These are phyloP conservation scores for Suricata suricatta DNA, from an alignment of 2,113 vertebrate genomes.

Conservation along the genomic window DNA sequence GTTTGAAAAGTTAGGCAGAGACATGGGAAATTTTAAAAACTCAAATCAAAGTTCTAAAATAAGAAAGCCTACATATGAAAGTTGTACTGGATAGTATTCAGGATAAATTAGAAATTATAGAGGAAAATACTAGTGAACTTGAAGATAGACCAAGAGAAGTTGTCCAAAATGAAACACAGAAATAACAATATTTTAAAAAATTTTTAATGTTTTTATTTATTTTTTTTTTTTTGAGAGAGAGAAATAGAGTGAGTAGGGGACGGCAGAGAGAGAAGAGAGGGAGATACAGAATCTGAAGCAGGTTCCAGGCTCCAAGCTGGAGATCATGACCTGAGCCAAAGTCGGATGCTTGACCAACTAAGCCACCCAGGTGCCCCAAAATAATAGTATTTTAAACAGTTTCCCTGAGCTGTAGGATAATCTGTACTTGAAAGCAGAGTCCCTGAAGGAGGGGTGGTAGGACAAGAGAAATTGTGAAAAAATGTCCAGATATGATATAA, in stretches of 20 bases:
- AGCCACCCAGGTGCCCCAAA: no score
- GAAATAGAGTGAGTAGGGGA: no score
- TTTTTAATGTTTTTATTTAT: no score
- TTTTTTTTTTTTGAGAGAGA: no score
- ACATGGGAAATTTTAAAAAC: not conserved
- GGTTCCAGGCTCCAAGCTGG: no score
- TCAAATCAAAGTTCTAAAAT: not conserved
- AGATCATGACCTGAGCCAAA: no score
- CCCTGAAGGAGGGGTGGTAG: not conserved
- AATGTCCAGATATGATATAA: not conserved
- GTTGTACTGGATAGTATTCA: not conserved
- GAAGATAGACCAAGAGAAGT: not conserved
- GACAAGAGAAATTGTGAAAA: not conserved
- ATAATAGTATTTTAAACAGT: not conserved
- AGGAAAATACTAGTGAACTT: conserved; percentile 34
- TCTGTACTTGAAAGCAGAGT: not conserved
- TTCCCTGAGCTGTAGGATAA: not conserved
- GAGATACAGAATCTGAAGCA: no score
- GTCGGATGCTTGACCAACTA: no score
- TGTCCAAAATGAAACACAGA: not conserved
- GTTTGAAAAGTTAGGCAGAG: not conserved
- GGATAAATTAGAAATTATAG: not conserved
- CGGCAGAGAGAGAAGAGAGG: no score
- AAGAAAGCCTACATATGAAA: not conserved
- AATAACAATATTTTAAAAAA: not conserved